Percentiles rank a stretch among this genome's conserved stretches.
phyloP scores from a whole-genome alignment of 2,113 vertebrate species.

The Saguinus midas region DNA sequence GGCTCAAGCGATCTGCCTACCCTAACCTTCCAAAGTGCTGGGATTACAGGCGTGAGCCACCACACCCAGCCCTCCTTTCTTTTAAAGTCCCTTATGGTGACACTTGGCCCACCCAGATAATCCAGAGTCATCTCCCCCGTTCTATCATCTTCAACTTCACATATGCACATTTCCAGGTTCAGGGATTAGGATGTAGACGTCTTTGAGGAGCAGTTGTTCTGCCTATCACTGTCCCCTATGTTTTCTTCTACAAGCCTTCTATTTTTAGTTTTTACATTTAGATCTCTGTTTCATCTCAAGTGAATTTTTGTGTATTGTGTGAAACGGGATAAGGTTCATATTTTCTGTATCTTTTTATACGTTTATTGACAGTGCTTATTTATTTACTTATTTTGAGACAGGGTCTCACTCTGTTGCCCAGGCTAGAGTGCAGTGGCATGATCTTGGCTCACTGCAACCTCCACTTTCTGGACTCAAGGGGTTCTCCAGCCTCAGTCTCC shows the following conservation, averaged over 20 bases:
- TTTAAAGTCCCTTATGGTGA: background rate
- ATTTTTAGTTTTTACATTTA: background rate
- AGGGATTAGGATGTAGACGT: background rate
- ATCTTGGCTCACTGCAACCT: no score
- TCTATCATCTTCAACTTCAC: background rate
- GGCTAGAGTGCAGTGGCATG: no score
- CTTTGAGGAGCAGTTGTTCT: background rate
- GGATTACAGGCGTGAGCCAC: no score
- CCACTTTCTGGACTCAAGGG: fast-evolving
- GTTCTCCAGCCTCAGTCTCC: no score
- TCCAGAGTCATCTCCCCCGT: background rate
- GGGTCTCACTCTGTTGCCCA: no score
- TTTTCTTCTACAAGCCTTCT: background rate
- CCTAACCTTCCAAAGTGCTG: no score
- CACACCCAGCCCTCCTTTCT: background rate
- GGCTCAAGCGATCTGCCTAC: no score
- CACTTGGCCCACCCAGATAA: background rate
- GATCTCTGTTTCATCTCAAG: background rate
- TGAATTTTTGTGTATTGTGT: background rate
- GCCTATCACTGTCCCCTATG: background rate
- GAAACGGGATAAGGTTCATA: background rate
- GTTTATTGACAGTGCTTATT: background rate
- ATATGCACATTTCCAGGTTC: background rate
- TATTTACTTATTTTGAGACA: no score
- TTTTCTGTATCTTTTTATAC: background rate